Conservation (phyloP, 1,140 invertebrate species). For the Drosophila carrolli region DNA sequence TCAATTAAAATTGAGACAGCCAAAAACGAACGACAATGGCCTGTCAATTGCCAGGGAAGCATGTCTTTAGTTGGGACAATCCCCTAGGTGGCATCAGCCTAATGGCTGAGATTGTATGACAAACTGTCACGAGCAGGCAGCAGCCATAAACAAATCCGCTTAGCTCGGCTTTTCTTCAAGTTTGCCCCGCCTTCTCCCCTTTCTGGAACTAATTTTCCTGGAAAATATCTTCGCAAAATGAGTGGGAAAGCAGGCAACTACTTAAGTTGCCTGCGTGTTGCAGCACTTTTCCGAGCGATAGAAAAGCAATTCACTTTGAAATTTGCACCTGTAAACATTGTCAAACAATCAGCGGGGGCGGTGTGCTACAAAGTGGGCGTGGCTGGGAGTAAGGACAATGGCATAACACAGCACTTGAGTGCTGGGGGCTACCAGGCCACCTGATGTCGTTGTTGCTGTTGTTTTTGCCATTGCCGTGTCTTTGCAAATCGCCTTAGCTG, state of each 20-base stretch:
- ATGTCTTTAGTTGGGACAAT: slow-evolving; percentile 6
- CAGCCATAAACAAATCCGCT: slow-evolving; percentile 77
- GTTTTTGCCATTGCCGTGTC: slow-evolving; percentile 44
- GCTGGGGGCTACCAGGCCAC: slow-evolving; percentile 50
- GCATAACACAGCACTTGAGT: slow-evolving; percentile 72
- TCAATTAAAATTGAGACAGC: slow-evolving; percentile 75
- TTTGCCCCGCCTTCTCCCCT: slow-evolving; percentile 8
- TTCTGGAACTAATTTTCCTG: slow-evolving; percentile 60
- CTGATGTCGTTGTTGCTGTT: slow-evolving; percentile 56
- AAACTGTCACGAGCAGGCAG: slow-evolving; percentile 67
- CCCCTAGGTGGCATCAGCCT: slow-evolving; percentile 39
- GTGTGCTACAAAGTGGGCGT: slow-evolving; percentile 13
- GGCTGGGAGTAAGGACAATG: slow-evolving; percentile 51
- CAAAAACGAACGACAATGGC: slow-evolving; percentile 29
- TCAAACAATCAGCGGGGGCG: slow-evolving; percentile 62
- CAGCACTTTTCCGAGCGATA: slow-evolving; percentile 81
- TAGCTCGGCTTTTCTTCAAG: slow-evolving; percentile 68
- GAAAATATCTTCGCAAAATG: slow-evolving; percentile 32
- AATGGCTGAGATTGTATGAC: slow-evolving; percentile 66
- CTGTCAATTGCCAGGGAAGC: slow-evolving; percentile 60
- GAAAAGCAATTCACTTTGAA: slow-evolving; percentile 83
- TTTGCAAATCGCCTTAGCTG: slow-evolving; percentile 78
- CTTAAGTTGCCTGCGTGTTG: slow-evolving; percentile 66
- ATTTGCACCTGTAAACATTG: slow-evolving; percentile 83
- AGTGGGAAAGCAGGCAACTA: slow-evolving; percentile 34